These are phyloP conservation scores for Antigone vipio DNA, from an alignment of 2,113 vertebrate species.

Conservation along the genomic window DNA sequence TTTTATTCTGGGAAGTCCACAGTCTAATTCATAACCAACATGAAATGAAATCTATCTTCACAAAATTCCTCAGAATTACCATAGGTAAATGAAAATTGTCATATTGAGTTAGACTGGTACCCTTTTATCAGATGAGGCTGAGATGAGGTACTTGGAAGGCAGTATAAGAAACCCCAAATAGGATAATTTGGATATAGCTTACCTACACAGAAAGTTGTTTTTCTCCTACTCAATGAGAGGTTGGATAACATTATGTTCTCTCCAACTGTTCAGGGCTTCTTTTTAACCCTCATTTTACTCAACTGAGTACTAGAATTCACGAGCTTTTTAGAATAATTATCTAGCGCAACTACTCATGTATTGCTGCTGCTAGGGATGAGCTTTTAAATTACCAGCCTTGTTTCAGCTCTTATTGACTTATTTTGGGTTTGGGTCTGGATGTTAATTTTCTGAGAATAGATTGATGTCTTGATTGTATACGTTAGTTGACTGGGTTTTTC, in stretches of 20 bases:
- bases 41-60: not conserved
- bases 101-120: not conserved
- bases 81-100: not conserved
- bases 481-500: not conserved
- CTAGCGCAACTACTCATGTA: not conserved
- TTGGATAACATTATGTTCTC: not conserved
- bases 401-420: not conserved
- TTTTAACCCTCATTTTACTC: not conserved
- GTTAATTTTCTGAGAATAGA: not conserved
- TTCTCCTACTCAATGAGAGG: not conserved
- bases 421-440: not conserved
- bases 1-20: not conserved
- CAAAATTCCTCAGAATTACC: not conserved
- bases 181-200: not conserved
- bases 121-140: not conserved
- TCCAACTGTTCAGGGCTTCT: not conserved
- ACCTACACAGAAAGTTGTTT: not conserved
- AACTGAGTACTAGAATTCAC: not conserved
- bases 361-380: not conserved
- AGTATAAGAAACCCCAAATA: not conserved
- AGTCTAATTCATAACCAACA: not conserved
- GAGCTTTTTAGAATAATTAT: not conserved
- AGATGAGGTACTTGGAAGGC: not conserved
- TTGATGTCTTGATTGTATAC: accelerated
- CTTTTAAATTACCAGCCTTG: not conserved